Conservation (phyloP, 1,140 invertebrate genomes). For the Tetragnatha versicolor region DNA sequence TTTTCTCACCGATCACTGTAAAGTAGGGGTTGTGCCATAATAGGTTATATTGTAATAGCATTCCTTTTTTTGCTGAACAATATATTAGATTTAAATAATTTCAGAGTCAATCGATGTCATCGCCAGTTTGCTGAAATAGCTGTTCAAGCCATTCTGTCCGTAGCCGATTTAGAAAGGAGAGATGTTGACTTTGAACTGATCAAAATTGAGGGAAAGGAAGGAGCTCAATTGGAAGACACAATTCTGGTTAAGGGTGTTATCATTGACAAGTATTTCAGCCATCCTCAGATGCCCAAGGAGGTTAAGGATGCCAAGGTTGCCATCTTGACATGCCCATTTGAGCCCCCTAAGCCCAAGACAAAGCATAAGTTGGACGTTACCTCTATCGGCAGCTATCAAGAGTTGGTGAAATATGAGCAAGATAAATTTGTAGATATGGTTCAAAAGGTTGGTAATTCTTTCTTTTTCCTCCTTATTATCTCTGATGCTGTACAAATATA, state of each 20-base stretch:
- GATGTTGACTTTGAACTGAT: conserved; percentile 99
- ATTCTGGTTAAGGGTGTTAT: conserved; percentile 96
- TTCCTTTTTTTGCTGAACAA: not conserved
- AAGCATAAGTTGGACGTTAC: conserved; percentile 99
- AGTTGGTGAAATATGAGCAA: conserved; percentile 90
- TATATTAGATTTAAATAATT: too few species aligned
- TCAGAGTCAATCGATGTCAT: conserved; percentile 75
- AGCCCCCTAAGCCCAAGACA: conserved; percentile 99
- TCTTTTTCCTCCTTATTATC: not conserved
- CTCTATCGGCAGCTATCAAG: conserved; percentile 94
- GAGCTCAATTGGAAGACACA: conserved; percentile 96
- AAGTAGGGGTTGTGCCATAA: too few species aligned
- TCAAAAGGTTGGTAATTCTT: conserved; percentile 71
- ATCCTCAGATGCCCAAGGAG: conserved; percentile 98
- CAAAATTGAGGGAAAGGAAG: conserved; percentile 98
- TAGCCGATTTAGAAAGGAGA: conserved; percentile 89
- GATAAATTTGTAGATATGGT: conserved; percentile 98
- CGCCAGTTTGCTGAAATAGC: conserved; percentile 98
- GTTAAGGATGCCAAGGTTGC: conserved; percentile 91
- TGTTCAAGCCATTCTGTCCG: conserved; percentile 92
- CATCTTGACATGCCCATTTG: conserved; percentile 98
- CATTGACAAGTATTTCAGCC: conserved; percentile 98
- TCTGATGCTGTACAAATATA: too few species aligned
- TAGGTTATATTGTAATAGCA: conserved; percentile 24
- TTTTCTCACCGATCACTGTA: too few species aligned